phyloP scores from a whole-genome alignment of 1,140 invertebrate species.

The Conus ventricosus region DNA sequence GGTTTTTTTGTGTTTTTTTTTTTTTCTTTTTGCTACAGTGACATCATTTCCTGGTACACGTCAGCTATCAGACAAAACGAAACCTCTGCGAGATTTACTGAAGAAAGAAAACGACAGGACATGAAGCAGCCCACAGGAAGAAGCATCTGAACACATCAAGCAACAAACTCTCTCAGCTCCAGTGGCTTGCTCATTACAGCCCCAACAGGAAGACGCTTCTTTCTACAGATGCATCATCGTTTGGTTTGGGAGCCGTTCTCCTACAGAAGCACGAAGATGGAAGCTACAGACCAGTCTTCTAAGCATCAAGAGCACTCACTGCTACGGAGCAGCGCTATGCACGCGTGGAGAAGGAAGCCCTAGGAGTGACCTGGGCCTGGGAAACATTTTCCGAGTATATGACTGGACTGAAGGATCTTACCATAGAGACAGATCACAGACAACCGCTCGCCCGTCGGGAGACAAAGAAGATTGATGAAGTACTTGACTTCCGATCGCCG shows the following conservation, averaged over 20 bases:
- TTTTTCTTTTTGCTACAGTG: too few species aligned
- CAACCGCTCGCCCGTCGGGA: background rate
- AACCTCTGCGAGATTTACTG: background rate
- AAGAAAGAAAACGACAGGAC: background rate
- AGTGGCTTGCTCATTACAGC: background rate
- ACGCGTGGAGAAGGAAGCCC: background rate
- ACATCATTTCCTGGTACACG: too few species aligned
- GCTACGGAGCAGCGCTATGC: background rate
- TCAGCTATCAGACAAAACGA: background rate
- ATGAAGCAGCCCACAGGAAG: background rate
- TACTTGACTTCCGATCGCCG: too few species aligned
- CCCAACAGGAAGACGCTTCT: constrained; percentile 35
- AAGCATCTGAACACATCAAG: background rate
- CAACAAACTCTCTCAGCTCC: background rate
- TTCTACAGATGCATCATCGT: background rate
- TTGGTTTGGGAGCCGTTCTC: background rate
- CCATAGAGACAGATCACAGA: background rate
- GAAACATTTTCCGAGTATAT: background rate
- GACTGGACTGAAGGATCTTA: background rate
- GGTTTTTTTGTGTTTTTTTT: too few species aligned
- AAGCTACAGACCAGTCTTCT: background rate
- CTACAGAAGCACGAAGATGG: background rate
- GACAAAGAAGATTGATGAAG: background rate
- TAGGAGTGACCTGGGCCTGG: background rate
- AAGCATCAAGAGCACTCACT: background rate